Conservation (phyloP, 2,113 vertebrate genomes). For the Stercorarius parasiticus region DNA sequence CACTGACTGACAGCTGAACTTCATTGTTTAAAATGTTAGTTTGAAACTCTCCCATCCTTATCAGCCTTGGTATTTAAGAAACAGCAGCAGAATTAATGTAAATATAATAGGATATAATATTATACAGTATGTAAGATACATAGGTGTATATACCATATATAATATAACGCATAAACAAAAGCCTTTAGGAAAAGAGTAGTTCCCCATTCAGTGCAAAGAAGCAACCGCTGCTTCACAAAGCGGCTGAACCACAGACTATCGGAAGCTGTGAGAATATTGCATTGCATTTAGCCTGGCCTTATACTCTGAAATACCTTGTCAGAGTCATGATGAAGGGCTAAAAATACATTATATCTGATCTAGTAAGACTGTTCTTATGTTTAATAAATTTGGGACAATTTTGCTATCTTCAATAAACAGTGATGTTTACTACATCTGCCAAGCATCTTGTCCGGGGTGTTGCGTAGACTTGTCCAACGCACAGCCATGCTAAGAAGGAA, state of each 20-base stretch:
- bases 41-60: not conserved
- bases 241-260: not conserved
- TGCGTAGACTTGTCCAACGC: not conserved
- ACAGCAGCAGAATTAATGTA: not conserved
- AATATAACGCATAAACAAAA: not conserved
- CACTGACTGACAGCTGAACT: not conserved
- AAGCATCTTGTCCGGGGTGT: not conserved
- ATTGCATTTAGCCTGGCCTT: not conserved
- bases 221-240: not conserved
- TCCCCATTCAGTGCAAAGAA: not conserved
- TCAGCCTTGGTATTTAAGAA: not conserved
- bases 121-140: not conserved
- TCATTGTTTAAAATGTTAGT: not conserved
- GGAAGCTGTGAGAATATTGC: not conserved
- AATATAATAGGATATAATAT: not conserved
- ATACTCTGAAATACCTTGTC: not conserved
- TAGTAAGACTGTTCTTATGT: not conserved
- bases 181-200: not conserved
- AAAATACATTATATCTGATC: not conserved
- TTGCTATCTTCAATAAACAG: not conserved
- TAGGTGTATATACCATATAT: not conserved
- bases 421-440: not conserved
- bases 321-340: not conserved
- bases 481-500: not conserved
- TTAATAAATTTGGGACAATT: not conserved